These are phyloP conservation scores for Lepidotrigona ventralis DNA, from an alignment of 1,140 invertebrate species.

Conservation along the genomic window DNA sequence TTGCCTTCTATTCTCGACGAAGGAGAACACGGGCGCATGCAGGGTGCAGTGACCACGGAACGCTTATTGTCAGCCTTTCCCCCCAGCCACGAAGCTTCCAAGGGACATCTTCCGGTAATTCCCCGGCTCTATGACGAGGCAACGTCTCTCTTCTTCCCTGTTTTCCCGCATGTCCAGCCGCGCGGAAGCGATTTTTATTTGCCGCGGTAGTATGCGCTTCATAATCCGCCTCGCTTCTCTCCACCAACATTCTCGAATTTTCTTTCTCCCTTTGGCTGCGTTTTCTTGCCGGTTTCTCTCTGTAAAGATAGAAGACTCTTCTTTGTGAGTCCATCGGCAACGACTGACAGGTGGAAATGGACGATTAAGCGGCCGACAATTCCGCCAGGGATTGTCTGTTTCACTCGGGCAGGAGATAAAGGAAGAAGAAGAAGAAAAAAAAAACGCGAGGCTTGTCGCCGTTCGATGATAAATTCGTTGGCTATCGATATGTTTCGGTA, in stretches of 20 bases:
- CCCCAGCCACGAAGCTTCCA: constrained; percentile 1
- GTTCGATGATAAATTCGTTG: constrained; percentile 29
- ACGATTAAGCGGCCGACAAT: constrained; percentile 72
- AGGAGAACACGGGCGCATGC: background rate
- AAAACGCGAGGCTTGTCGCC: background rate
- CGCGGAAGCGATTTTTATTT: constrained; percentile 62
- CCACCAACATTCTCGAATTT: constrained; percentile 65
- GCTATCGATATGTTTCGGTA: background rate
- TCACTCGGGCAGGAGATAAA: background rate
- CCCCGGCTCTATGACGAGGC: constrained; percentile 43
- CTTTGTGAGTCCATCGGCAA: constrained; percentile 71
- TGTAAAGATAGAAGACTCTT: constrained; percentile 62
- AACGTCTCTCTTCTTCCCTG: constrained; percentile 43
- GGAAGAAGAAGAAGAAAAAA: constrained; percentile 22
- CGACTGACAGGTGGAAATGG: constrained; percentile 76
- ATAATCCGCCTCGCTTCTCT: constrained; percentile 69
- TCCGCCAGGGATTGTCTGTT: constrained; percentile 69
- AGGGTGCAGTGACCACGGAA: constrained; percentile 17
- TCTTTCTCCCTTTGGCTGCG: constrained; percentile 53
- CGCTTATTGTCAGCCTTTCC: constrained; percentile 44
- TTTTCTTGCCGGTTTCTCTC: constrained; percentile 61
- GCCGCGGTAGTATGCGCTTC: constrained; percentile 60
- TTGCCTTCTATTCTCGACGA: background rate
- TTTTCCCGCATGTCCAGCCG: constrained; percentile 49
- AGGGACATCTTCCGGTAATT: constrained; percentile 46